Percentiles rank a stretch among this genome's conserved stretches.
Conservation (phyloP, 2,113 vertebrate genomes). For the Psilopogon haemacephalus region DNA sequence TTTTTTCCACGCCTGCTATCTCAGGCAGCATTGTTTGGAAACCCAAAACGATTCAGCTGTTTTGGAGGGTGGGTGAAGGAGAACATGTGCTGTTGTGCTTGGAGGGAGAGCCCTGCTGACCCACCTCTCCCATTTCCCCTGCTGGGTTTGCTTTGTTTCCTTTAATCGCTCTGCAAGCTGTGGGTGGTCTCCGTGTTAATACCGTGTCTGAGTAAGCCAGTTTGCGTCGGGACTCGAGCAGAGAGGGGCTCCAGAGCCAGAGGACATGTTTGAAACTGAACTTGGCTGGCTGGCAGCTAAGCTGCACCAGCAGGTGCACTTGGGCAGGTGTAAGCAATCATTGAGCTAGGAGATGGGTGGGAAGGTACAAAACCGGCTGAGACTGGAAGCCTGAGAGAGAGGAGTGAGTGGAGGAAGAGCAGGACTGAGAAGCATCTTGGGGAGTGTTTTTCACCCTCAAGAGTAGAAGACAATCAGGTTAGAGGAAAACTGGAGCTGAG, state of each 20-base stretch:
- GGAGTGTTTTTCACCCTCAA: background rate
- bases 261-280: background rate
- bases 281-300: background rate
- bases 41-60: slow-evolving; percentile 34
- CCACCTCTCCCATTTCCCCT: slow-evolving; percentile 5
- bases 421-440: background rate
- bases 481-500: background rate
- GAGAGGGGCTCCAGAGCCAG: background rate
- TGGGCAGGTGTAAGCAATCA: background rate
- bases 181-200: background rate
- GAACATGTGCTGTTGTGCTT: slow-evolving; percentile 58
- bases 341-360: background rate
- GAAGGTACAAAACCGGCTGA: background rate
- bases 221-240: background rate
- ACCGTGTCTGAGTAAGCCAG: background rate
- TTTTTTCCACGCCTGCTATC: background rate
- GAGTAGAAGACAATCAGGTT: background rate
- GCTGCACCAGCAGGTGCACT: no score
- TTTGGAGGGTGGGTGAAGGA: background rate
- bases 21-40: background rate
- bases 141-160: background rate
- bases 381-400: background rate
- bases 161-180: background rate
- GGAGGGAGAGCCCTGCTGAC: background rate
- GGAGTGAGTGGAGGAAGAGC: background rate